Base-by-base conservation (phyloP, 2,113 vertebrate species). In the Taurulus bubalis region DNA sequence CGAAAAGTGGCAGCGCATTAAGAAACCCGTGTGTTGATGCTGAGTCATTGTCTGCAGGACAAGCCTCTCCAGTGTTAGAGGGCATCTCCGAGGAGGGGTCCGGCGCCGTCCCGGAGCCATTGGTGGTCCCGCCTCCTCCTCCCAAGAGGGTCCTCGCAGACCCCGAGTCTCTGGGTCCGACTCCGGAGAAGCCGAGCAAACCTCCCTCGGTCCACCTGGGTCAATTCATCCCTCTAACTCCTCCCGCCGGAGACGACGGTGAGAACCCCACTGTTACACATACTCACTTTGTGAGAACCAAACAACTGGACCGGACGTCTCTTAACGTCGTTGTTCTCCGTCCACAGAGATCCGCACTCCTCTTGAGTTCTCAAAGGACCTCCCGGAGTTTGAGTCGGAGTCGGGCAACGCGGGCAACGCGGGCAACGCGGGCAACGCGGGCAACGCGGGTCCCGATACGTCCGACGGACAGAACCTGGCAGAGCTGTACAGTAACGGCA, bases 141-240 rank as follows among this genome's bases (percentile, higher is more conserved):
- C 94, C 94, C 38, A 95, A 67, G 3, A 96, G 90, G 82, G 36
- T 77, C 47, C 89, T 95, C 38, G 94, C 94, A 62, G 70, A 94
- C 7, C 11, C 71, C 0, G 65, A 82, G 9, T 84, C 75, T 53
- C 89, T 93, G 69, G 94, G 90, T 49, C 83, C 85, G 9, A 80
- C 95, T 67, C 95, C 96, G 62, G 24, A 53, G 42, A 96, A 97
- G 81, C 96, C 95, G 1, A 32, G 51, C 0, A 95, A 90, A 59
- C 95, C 92, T n/a, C 87, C 80, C 0, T 53, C n/a, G 0, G 75
- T 94, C 69, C 83, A 93, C 68, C 89, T 95, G 28, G 77, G 6
- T 66, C 11, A 84, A 3, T 56, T 79, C 51, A 76, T 51, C 47
- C 63, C 80, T 49, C 62, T 65, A 62, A 42, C 79, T 20, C 45